Evolutionary conservation across 2,113 vertebrate species (phyloP), one percentile per base, ranked within the genome.

Genomic region (Ochotona princeps): DNA sequence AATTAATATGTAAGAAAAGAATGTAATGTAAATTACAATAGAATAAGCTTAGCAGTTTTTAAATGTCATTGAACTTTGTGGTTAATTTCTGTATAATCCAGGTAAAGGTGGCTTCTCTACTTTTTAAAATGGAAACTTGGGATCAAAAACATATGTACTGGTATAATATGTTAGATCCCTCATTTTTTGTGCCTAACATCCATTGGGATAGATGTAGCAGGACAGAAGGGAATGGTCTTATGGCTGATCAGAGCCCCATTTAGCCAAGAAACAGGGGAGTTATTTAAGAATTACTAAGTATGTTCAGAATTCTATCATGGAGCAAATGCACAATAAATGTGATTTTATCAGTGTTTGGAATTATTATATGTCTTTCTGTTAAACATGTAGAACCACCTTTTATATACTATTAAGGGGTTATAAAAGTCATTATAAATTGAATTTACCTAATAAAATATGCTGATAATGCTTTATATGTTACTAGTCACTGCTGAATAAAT

Each of bases 161-260:
- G 63, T 73, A 96, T 74, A 47, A 60, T 93, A 92, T 94, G 94
- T 84, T 94, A 94, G 94, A 97, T 76, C 78, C 91, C 90, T 97
- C 97, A 98, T 97, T 98, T 97, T 78, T 65, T 96, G 75, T 96
- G 95, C 92, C 91, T 96, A 79, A 81, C 6, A 26, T 95, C 88
- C 67, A 35, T 96, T 96, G 95, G 94, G 97, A 97, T 96, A 97
- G 96, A 95, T 96, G 95, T 90, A 97, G 12, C 0, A 0, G 91
- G 89, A 95, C 96, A 98, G 94, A 98, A 98, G 73, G 95, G 70
- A 90, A 85, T 95, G 86, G 87, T 97, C 93, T 96, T 95, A 97
- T 97, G 96, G 80, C 86, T 98, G 95, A 97, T 97, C 92, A 97
- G 95, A 97, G 51, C 44, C 18, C 81, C 57, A 79, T 51, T 25